phyloP scores from a whole-genome alignment of 2,797 vertebrate species.

The Botia kubotai region DNA sequence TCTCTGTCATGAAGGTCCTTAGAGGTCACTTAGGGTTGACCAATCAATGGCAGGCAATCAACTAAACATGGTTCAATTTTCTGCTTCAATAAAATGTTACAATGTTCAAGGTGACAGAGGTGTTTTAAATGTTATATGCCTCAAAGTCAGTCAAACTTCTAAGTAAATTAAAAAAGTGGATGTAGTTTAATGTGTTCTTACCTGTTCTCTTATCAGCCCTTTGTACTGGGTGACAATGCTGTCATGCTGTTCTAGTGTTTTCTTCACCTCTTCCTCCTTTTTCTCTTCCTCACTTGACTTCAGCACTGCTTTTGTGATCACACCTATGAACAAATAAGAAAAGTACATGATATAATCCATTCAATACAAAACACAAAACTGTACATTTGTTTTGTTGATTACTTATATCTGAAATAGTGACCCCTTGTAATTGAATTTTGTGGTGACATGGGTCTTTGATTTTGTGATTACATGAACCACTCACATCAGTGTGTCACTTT shows the following conservation, averaged over 20 bases:
- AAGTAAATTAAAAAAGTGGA: no score
- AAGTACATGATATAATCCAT: neutral
- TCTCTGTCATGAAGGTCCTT: no score
- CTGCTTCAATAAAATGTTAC: neutral
- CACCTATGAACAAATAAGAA: constrained; percentile 74
- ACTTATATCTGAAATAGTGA: neutral
- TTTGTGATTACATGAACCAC: no score
- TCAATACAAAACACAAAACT: neutral
- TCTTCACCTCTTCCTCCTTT: constrained; percentile 98
- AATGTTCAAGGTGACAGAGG: neutral
- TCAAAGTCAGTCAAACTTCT: neutral
- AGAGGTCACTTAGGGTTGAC: no score
- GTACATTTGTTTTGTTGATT: neutral
- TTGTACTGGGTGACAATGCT: constrained; percentile 98
- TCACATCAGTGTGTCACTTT: no score
- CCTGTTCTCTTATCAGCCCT: constrained; percentile 96
- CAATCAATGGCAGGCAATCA: neutral
- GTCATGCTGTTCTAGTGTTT: constrained; percentile 96
- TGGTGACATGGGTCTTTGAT: no score
- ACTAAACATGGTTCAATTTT: neutral
- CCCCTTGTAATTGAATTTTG: no score
- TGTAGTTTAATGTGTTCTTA: constrained; percentile 55
- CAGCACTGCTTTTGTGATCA: constrained; percentile 96
- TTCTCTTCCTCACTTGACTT: constrained; percentile 98
- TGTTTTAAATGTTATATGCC: neutral